A percentile compares a stretch with the other conserved stretches of the same genome.
phyloP scores from a whole-genome alignment of 2,888 invertebrate species.

The Amblyteles armatorius region DNA sequence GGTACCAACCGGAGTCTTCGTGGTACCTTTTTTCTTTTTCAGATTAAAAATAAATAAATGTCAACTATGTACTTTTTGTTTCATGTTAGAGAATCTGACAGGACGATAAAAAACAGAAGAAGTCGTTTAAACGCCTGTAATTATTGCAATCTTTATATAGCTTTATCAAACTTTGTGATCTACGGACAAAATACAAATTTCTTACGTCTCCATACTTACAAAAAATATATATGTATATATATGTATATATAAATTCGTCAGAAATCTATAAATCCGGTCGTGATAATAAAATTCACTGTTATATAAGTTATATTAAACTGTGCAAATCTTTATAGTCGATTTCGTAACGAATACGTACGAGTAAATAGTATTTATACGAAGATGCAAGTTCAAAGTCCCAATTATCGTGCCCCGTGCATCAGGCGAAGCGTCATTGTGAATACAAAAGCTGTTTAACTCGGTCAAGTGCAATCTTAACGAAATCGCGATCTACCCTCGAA shows the following conservation, averaged over 20 bases:
- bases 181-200: background rate
- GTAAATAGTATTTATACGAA: background rate
- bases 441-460: slow-evolving; percentile 3
- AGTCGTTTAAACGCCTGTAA: background rate
- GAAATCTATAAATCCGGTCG: background rate
- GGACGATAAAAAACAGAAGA: background rate
- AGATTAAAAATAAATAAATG: background rate
- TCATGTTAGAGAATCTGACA: background rate
- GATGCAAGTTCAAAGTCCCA: background rate
- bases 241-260: background rate
- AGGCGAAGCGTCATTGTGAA: background rate
- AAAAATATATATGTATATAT: background rate
- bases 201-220: background rate
- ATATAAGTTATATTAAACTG: background rate
- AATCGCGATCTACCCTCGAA: slow-evolving; percentile 19
- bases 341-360: background rate
- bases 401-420: background rate
- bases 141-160: background rate
- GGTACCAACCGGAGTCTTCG: background rate
- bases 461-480: slow-evolving; percentile 16
- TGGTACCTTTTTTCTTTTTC: background rate
- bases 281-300: background rate
- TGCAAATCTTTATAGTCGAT: background rate
- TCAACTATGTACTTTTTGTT: background rate
- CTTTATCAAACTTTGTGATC: background rate